Evolutionary conservation across 2,797 vertebrate species (phyloP), one percentile per base, ranked within the genome.

Genomic region (Sebastolobus altivelis): DNA sequence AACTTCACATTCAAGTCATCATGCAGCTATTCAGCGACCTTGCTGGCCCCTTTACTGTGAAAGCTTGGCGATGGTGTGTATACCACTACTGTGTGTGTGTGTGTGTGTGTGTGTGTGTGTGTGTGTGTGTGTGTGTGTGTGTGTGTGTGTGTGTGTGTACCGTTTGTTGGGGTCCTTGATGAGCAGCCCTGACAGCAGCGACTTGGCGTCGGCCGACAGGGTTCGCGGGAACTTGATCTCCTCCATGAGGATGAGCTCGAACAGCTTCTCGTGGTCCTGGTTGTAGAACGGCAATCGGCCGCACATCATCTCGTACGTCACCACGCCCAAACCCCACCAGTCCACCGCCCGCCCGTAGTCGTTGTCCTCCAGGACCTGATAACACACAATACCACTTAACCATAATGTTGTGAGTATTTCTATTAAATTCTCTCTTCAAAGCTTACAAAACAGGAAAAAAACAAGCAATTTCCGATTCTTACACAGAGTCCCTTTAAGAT

Each of bases 281-380:
- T 99, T 99, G 94, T 99, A 99, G 95, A 99, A 99, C 0, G 98
- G 98, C 84, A 99, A 93, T 76, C 98, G 96, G 83, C 98, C 98
- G 63, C 98, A 99, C 98, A 99, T 99, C 98, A 99, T 99, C 91
- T 99, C 98, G 76, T 99, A 99, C 95, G 97, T 99, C 79, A 99
- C 98, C 87, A 99, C 98, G 29, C 98, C 98, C 66, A 99, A 90
- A 69, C 98, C 98, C 98, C 98, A 99, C 98, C 98, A 99, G 94
- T 99, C 98, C 92, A 99, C 98, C 22, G 98, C 98, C 72, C 98
- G 97, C 6, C 98, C 98, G 3, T 99, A 99, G 85, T 99, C 98
- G 43, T 99, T 99, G 90, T 99, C 98, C 94, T 99, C 98, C 91
- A 99, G 90, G 20, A 99, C 98, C 98, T 99, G 86, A 29, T 0